Conservation (phyloP, 2,888 invertebrate species). For the Odontocolon sp. region DNA sequence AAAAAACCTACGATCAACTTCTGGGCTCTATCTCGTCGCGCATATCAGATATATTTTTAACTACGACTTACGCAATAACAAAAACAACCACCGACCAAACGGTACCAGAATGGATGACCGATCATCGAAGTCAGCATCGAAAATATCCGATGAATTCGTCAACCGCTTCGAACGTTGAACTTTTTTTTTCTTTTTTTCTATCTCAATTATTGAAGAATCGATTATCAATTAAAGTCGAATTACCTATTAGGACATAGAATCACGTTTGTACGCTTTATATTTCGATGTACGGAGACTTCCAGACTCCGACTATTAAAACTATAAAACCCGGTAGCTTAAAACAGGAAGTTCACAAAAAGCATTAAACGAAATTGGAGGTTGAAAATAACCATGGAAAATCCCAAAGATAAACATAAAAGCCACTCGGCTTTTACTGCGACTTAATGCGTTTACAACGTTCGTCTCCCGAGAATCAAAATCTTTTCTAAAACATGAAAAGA, state of each 20-base stretch:
- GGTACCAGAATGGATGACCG: not conserved
- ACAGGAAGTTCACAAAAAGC: conserved; percentile 20
- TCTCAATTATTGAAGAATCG: not conserved
- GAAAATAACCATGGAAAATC: conserved; percentile 65
- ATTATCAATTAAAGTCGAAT: not conserved
- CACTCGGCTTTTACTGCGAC: conserved; percentile 17
- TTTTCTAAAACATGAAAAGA: not conserved
- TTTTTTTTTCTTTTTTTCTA: not conserved
- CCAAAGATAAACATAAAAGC: conserved; percentile 57
- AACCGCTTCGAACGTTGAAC: no score
- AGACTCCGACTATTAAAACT: not conserved
- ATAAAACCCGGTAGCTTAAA: no score
- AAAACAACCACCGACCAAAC: conserved; percentile 48
- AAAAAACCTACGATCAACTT: not conserved
- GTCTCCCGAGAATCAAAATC: conserved; percentile 2
- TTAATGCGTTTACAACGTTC: conserved; percentile 14
- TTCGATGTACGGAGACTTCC: not conserved
- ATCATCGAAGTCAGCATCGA: not conserved
- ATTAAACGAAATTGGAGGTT: conserved; percentile 57
- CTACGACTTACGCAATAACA: conserved; percentile 44
- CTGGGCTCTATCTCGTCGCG: not conserved
- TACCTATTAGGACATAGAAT: not conserved
- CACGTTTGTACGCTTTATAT: not conserved
- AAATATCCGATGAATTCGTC: conserved; percentile 5
- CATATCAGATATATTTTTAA: conserved; percentile 42